Conservation (phyloP, 2,113 vertebrate genomes). For the Dendrocopos noguchii region DNA sequence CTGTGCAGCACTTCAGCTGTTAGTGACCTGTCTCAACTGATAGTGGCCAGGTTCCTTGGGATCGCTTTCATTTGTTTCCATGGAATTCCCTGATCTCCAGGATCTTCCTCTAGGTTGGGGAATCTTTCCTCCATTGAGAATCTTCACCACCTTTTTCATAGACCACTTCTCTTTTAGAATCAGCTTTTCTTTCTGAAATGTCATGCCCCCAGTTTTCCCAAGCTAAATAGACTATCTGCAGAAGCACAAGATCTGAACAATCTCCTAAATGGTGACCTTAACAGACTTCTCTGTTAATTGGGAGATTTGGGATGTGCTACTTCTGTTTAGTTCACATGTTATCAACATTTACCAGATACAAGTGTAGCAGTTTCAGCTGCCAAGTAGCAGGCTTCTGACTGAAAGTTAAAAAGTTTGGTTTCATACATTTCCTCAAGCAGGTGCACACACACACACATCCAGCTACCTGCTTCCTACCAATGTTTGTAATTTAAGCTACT, state of each 20-base stretch:
- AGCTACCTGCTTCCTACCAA: neutral
- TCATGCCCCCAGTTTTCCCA: neutral
- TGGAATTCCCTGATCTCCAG: neutral
- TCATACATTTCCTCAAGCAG: accelerated
- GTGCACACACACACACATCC: neutral
- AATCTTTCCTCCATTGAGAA: neutral
- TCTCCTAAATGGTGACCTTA: neutral
- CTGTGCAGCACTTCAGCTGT: neutral
- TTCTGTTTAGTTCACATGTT: neutral
- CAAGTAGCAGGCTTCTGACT: neutral
- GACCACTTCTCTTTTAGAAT: neutral
- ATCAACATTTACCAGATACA: neutral
- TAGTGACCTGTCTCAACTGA: neutral
- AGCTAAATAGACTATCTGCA: neutral
- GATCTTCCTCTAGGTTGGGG: neutral
- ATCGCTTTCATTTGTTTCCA: neutral
- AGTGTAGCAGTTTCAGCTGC: neutral
- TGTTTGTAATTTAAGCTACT: neutral
- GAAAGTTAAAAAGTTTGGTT: neutral
- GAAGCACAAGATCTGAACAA: neutral
- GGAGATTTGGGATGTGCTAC: neutral
- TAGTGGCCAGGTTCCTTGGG: neutral
- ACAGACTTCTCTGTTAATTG: neutral
- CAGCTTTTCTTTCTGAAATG: neutral
- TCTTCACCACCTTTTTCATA: neutral